Percentiles rank a stretch among this genome's conserved stretches.
Evolutionary conservation across 1,140 invertebrate species (phyloP).

Genomic region (Drosophila equinoxialis): DNA sequence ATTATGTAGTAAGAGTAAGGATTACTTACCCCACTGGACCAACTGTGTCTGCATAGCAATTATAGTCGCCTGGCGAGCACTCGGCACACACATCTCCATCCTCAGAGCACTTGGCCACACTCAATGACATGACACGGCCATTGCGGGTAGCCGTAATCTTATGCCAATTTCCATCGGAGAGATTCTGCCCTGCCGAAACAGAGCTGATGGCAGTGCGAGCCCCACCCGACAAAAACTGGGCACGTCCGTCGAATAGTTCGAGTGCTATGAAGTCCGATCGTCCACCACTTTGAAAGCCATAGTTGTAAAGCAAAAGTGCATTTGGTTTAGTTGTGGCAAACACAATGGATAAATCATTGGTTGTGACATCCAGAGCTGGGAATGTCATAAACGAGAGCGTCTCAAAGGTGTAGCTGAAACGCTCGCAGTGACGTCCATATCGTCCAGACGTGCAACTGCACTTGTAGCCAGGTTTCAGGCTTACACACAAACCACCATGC

Average conservation of each 20-base stretch:
- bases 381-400: constrained; percentile 96
- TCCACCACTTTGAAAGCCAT: constrained; percentile 92
- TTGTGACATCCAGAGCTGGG: constrained; percentile 91
- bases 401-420: constrained; percentile 93
- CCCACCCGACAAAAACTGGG: constrained; percentile 95
- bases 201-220: constrained; percentile 92
- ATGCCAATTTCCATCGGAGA: constrained; percentile 95
- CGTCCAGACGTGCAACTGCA: constrained; percentile 94
- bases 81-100: constrained; percentile 94
- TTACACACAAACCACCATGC: constrained; percentile 92
- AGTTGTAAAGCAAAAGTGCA: constrained; percentile 94
- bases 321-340: constrained; percentile 95
- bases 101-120: constrained; percentile 90
- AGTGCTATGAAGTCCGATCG: constrained; percentile 96
- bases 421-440: constrained; percentile 96
- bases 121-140: constrained; percentile 92
- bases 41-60: constrained; percentile 92
- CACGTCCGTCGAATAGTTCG: constrained; percentile 91
- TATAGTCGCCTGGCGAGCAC: constrained; percentile 90
- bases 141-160: constrained; percentile 95
- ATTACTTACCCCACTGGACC: constrained; percentile 91
- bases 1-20: background rate
- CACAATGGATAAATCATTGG: constrained; percentile 94
- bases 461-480: constrained; percentile 91
- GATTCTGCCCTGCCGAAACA: constrained; percentile 87